Percentiles rank a stretch among this genome's conserved stretches.
Conservation (phyloP, 2,797 vertebrate genomes). For the Centroberyx gerrardi region DNA sequence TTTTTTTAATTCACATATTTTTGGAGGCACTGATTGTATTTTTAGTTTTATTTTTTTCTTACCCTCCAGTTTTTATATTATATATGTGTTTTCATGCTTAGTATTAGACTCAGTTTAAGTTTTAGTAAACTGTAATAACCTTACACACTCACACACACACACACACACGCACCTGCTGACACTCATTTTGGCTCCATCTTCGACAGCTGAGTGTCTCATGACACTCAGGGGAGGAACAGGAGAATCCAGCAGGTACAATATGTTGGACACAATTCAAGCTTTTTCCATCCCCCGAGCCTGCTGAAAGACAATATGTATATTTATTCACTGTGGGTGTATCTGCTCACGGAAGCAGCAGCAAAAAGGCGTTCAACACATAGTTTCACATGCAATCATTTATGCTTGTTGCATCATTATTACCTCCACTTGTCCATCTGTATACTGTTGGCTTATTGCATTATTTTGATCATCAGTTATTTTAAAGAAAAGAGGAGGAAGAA, state of each 20-base stretch:
- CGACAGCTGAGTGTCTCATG: constrained; percentile 79
- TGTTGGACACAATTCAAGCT: constrained; percentile 77
- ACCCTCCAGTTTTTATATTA: too few relatives aligned
- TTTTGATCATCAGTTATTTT: constrained; percentile 1
- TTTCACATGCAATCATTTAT: not conserved
- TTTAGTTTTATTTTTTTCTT: too few relatives aligned
- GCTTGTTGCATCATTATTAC: not conserved
- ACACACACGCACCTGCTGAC: constrained; percentile 56
- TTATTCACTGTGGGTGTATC: constrained; percentile 54
- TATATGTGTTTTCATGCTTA: too few relatives aligned
- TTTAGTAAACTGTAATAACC: constrained; percentile 47
- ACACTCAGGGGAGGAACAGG: constrained; percentile 69
- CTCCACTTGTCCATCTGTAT: not conserved
- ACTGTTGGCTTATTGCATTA: constrained; percentile 3
- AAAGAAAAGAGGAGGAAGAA: too few relatives aligned
- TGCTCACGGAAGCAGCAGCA: constrained; percentile 32
- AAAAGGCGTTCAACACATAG: not conserved
- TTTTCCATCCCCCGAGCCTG: constrained; percentile 71
- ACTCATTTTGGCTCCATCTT: constrained; percentile 60
- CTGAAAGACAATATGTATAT: constrained; percentile 75
- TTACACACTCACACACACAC: constrained; percentile 19
- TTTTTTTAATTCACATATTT: too few relatives aligned
- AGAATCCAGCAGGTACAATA: constrained; percentile 77
- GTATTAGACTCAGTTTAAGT: too few relatives aligned
- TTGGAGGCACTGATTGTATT: too few relatives aligned